Evolutionary conservation across 2,797 vertebrate species (phyloP).

Genomic region (Malacoctenus gilli): DNA sequence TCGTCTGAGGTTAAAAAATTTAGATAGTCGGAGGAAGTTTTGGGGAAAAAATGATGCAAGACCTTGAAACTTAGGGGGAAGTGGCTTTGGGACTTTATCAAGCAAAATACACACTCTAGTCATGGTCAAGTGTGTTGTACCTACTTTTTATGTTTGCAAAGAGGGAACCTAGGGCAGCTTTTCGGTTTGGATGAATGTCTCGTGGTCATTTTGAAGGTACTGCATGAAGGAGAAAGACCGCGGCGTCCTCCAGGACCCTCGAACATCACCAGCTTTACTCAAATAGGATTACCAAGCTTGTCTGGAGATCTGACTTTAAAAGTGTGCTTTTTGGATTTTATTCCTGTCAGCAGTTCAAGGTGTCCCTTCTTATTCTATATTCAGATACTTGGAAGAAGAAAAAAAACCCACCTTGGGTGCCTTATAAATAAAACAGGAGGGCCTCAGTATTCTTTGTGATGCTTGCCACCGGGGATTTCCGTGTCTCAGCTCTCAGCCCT

Average conservation of each 20-base stretch:
- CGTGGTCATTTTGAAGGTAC: slow-evolving; percentile 5
- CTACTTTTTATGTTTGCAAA: neutral
- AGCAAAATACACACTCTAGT: slow-evolving; percentile 4
- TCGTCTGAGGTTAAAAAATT: slow-evolving; percentile 24
- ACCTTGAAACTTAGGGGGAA: slow-evolving; percentile 41
- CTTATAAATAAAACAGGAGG: slow-evolving; percentile 74
- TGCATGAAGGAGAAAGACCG: neutral
- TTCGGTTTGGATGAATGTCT: neutral
- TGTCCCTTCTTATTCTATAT: slow-evolving; percentile 70
- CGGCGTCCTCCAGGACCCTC: slow-evolving; percentile 4
- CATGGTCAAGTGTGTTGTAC: neutral
- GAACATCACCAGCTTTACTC: slow-evolving; percentile 23
- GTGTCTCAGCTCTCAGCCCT: slow-evolving; percentile 50
- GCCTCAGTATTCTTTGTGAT: slow-evolving; percentile 62
- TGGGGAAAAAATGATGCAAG: slow-evolving; percentile 43
- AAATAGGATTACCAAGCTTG: slow-evolving; percentile 19
- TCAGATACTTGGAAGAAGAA: slow-evolving; percentile 44
- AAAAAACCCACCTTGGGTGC: slow-evolving; percentile 57
- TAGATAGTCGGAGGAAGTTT: slow-evolving; percentile 7
- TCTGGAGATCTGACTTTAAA: slow-evolving; percentile 38
- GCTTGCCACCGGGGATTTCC: slow-evolving; percentile 66
- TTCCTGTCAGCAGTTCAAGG: slow-evolving; percentile 71
- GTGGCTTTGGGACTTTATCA: slow-evolving; percentile 18
- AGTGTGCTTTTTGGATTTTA: slow-evolving; percentile 49
- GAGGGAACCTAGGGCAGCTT: no score